Conservation (phyloP, 2,113 vertebrate species). For the Nothoprocta perdicaria region DNA sequence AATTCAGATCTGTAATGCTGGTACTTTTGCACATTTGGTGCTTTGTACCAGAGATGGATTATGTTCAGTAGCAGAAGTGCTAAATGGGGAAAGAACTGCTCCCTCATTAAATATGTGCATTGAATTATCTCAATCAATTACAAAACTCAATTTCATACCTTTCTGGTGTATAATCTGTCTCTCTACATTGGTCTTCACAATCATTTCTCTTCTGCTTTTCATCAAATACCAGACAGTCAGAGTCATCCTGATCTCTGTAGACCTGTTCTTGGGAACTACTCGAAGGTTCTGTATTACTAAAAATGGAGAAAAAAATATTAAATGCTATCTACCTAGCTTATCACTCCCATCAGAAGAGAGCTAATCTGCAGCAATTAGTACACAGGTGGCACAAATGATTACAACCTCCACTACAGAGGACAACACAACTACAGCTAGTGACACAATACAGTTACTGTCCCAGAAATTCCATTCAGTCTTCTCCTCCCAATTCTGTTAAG, state of each 20-base stretch:
- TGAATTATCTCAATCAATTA: neutral
- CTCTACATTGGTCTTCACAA: neutral
- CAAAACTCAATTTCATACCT: neutral
- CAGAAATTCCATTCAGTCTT: neutral
- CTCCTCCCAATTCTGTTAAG: neutral
- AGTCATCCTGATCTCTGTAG: constrained; percentile 20
- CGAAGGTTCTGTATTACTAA: constrained; percentile 47
- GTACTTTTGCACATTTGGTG: neutral
- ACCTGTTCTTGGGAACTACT: constrained; percentile 33
- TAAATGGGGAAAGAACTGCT: neutral
- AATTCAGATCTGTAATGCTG: neutral
- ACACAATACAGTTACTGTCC: neutral
- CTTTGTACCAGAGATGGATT: neutral
- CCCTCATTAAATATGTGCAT: neutral
- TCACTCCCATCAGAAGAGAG: neutral
- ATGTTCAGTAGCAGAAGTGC: neutral
- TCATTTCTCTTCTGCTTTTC: constrained; percentile 21
- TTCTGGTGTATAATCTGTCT: neutral
- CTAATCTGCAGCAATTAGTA: neutral
- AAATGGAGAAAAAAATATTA: neutral
- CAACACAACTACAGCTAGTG: neutral
- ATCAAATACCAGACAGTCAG: neutral
- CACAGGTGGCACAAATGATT: neutral
- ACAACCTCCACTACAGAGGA: neutral
- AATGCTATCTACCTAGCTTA: neutral